Evolutionary conservation across 2,797 vertebrate genomes (phyloP).

Genomic region (Euphonia xanthogaster): DNA sequence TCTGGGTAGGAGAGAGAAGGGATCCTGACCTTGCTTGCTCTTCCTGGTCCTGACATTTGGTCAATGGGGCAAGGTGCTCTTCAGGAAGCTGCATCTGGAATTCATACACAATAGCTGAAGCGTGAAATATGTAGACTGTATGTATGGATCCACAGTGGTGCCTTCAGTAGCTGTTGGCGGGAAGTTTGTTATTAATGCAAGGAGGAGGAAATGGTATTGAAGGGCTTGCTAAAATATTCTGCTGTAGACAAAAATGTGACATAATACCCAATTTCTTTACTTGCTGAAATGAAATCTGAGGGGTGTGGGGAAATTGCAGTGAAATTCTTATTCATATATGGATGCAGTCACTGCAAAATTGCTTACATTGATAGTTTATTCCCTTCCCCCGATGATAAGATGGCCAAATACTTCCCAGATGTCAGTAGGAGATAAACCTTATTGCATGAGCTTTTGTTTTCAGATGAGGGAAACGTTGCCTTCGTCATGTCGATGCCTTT

Average conservation of each 20-base stretch:
- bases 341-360: not conserved
- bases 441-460: not conserved
- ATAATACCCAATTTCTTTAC: not conserved
- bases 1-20: not conserved
- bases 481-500: not conserved
- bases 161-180: constrained; percentile 13
- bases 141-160: not conserved
- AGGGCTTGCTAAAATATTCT: not conserved
- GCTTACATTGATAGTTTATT: not conserved
- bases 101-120: not conserved
- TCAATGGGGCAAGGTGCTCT: not conserved
- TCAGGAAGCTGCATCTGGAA: constrained; percentile 33
- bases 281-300: not conserved
- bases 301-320: not conserved
- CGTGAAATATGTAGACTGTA: not conserved
- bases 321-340: not conserved
- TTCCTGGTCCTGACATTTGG: not conserved
- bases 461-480: not conserved
- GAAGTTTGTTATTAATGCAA: not conserved
- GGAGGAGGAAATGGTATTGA: constrained; percentile 1
- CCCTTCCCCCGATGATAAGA: not conserved
- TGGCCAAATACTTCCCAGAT: constrained; percentile 24
- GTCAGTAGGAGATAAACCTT: not conserved
- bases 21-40: not conserved
- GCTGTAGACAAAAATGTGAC: not conserved